These are phyloP conservation scores for Orthonyx spaldingii DNA, from an alignment of 2,113 vertebrate species.

Conservation along the genomic window DNA sequence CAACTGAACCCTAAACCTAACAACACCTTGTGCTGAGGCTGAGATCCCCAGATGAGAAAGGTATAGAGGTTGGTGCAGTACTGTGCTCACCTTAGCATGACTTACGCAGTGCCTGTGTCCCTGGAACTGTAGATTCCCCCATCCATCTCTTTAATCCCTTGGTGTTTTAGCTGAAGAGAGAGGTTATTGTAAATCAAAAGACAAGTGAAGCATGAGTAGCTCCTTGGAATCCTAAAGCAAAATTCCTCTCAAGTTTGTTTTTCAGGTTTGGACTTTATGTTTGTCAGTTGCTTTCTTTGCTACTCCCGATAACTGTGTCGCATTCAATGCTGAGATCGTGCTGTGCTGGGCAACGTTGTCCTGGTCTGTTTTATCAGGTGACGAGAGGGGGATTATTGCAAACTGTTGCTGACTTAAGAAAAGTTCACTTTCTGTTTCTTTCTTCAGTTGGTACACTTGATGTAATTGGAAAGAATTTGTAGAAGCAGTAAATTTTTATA, in stretches of 20 bases:
- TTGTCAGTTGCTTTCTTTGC: background rate
- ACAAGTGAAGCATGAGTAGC: background rate
- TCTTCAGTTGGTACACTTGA: background rate
- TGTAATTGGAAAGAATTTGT: background rate
- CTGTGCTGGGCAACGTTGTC: background rate
- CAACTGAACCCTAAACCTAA: background rate
- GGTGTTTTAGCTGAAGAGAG: background rate
- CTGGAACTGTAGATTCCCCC: background rate
- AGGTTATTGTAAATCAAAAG: background rate
- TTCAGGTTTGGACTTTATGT: background rate
- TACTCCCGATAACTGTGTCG: accelerated
- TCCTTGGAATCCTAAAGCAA: background rate
- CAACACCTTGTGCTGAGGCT: background rate
- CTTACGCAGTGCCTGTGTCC: background rate
- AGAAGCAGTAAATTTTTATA: conserved; percentile 1
- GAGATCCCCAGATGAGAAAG: background rate
- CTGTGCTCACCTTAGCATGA: background rate
- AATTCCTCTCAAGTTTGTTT: background rate
- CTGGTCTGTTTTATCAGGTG: background rate
- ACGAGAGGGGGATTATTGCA: background rate
- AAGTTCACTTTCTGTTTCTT: background rate
- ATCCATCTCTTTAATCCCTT: background rate
- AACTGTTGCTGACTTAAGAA: background rate
- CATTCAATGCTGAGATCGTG: background rate
- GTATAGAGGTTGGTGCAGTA: background rate